phyloP scores from a whole-genome alignment of 2,113 vertebrate genomes.

The Chitala chitala region DNA sequence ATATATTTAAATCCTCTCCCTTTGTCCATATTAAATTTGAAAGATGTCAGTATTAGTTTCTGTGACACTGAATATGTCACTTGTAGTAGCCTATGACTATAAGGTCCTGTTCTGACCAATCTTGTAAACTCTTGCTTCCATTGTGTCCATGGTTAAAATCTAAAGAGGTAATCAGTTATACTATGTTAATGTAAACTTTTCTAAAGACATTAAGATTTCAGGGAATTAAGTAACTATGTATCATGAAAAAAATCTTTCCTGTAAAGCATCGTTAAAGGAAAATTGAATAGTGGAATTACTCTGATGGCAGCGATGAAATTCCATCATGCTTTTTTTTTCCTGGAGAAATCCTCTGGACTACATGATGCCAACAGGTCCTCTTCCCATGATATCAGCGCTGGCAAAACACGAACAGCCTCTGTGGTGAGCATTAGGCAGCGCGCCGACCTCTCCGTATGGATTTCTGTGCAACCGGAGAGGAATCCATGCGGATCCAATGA shows the following conservation, averaged over 20 bases:
- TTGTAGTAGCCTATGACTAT: too few species aligned
- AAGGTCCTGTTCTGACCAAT: neutral
- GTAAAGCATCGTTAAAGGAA: neutral
- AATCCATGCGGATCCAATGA: neutral
- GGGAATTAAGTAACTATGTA: neutral
- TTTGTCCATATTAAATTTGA: too few species aligned
- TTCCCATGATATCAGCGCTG: neutral
- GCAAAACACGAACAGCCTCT: neutral
- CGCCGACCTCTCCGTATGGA: neutral
- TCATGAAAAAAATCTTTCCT: neutral
- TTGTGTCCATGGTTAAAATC: slow-evolving; percentile 2
- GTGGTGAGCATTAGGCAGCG: neutral
- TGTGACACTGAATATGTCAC: too few species aligned
- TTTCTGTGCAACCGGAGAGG: neutral
- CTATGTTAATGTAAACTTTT: neutral
- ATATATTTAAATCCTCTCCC: too few species aligned
- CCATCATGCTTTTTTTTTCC: neutral
- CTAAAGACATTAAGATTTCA: neutral
- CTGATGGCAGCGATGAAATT: neutral
- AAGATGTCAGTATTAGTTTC: too few species aligned
- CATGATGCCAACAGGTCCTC: neutral
- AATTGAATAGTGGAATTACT: neutral
- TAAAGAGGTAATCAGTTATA: neutral
- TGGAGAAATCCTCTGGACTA: neutral
- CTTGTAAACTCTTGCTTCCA: neutral